Percentiles rank a stretch among this genome's conserved stretches.
Evolutionary conservation across 2,888 invertebrate species (phyloP).

Genomic region (Ptychoptera contaminata): DNA sequence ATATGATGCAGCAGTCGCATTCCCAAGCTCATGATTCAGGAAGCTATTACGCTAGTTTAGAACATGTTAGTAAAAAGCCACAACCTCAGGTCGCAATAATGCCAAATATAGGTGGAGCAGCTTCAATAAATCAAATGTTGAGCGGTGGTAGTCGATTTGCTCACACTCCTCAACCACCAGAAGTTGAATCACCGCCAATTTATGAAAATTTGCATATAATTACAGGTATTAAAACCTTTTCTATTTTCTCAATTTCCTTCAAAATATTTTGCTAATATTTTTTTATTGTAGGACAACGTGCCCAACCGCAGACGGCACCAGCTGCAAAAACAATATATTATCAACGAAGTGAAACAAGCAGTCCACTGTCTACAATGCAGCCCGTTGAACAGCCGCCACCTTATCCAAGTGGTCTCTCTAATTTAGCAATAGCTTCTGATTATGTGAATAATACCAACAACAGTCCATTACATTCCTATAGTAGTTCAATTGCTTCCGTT

Average conservation of each 20-base stretch:
- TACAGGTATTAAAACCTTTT: constrained; percentile 18
- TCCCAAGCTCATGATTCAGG: constrained; percentile 20
- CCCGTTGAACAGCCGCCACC: constrained; percentile 8
- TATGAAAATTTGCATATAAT: constrained; percentile 48
- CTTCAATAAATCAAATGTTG: constrained; percentile 37
- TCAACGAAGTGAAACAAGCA: constrained; percentile 6
- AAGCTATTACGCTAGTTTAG: constrained; percentile 32
- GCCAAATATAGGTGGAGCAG: constrained; percentile 29
- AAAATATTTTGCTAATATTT: neutral
- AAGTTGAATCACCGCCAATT: constrained; percentile 39
- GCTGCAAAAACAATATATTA: constrained; percentile 25
- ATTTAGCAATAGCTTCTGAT: neutral
- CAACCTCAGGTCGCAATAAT: constrained; percentile 66
- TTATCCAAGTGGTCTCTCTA: constrained; percentile 4
- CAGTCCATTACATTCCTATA: constrained; percentile 1
- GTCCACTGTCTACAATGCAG: constrained; percentile 16
- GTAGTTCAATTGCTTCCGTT: constrained; percentile 13
- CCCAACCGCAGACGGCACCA: constrained; percentile 30
- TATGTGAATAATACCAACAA: neutral
- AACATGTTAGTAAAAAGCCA: constrained; percentile 51
- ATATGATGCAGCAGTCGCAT: neutral
- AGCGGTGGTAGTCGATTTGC: constrained; percentile 22
- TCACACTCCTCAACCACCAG: constrained; percentile 34
- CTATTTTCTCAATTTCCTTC: constrained; percentile 12
- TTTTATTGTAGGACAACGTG: constrained; percentile 25